Percentiles rank a stretch among this genome's conserved stretches.
phyloP scores from a whole-genome alignment of 2,113 vertebrate genomes.

The Pterocles burchelli region DNA sequence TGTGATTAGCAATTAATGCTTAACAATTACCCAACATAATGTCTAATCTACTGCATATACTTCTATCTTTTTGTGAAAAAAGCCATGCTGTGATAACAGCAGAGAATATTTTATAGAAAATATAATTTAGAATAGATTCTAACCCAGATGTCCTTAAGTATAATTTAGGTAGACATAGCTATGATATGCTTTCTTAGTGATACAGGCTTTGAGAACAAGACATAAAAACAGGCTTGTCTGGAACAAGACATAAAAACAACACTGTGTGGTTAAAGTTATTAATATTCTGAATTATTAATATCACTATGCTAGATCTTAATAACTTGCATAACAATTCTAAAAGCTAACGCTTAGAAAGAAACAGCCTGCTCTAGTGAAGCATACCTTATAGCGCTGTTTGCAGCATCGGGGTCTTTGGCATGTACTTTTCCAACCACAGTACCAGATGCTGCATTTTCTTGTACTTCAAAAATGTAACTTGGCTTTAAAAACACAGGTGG shows the following conservation, averaged over 20 bases:
- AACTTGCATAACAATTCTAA: not conserved
- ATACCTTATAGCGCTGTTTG: slow-evolving; percentile 91
- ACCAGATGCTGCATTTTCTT: slow-evolving; percentile 90
- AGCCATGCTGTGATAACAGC: not conserved
- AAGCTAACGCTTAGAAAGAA: not conserved
- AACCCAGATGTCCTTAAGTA: not conserved
- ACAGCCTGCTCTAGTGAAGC: not conserved
- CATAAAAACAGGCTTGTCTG: not conserved
- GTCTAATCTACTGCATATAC: not conserved
- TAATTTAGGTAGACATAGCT: not conserved
- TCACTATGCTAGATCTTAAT: not conserved
- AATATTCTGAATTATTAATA: not conserved
- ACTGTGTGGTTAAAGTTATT: not conserved
- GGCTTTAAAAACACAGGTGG: slow-evolving; percentile 89
- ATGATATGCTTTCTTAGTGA: not conserved
- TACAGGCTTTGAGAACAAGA: not conserved
- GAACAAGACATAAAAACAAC: not conserved
- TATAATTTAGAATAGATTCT: not conserved
- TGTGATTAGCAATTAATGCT: not conserved
- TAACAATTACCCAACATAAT: not conserved
- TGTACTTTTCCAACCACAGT: slow-evolving; percentile 92
- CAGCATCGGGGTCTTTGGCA: slow-evolving; percentile 93
- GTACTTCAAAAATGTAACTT: slow-evolving; percentile 90
- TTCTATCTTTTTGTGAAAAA: not conserved
- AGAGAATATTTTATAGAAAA: not conserved